Percentiles rank a stretch among this genome's conserved stretches.
phyloP scores from a whole-genome alignment of 2,888 invertebrate species.

The Eudemis profundana region DNA sequence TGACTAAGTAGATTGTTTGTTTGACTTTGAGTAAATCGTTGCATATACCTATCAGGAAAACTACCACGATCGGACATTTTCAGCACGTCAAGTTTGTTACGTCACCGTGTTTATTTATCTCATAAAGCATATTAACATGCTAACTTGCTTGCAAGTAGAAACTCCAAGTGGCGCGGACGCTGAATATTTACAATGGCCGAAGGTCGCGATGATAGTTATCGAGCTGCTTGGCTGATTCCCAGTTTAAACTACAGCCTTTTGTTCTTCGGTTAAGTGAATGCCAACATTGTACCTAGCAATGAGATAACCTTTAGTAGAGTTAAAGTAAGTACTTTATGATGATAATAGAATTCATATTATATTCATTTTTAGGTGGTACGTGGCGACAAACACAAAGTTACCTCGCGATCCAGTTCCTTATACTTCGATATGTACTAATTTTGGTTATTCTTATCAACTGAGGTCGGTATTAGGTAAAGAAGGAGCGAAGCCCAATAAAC shows the following conservation, averaged over 20 bases:
- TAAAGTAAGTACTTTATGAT: no score
- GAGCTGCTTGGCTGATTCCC: slow-evolving; percentile 20
- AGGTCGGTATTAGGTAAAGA: no score
- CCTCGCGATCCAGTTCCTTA: no score
- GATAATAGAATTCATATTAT: no score
- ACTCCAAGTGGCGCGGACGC: slow-evolving; percentile 22
- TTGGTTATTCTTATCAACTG: no score
- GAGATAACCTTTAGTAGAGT: slow-evolving; percentile 10
- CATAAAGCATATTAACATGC: slow-evolving; percentile 54
- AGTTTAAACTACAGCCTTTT: slow-evolving; percentile 19
- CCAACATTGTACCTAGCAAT: slow-evolving; percentile 9
- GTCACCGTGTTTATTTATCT: slow-evolving; percentile 56
- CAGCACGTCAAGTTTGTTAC: slow-evolving; percentile 47
- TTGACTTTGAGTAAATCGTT: slow-evolving; percentile 23
- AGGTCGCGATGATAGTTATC: slow-evolving; percentile 39
- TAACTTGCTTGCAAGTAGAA: slow-evolving; percentile 47
- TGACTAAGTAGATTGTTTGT: background rate
- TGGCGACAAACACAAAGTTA: no score
- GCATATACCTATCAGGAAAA: slow-evolving; percentile 20
- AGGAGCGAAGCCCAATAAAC: no score
- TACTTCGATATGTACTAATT: no score
- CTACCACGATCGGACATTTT: slow-evolving; percentile 32
- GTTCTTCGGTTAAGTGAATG: slow-evolving; percentile 6
- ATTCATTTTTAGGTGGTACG: no score
- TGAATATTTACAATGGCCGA: slow-evolving; percentile 34